Evolutionary conservation across 2,797 vertebrate species (phyloP), one percentile per base, ranked within the genome.

Genomic region (Ctenochaetus hawaiiensis): DNA sequence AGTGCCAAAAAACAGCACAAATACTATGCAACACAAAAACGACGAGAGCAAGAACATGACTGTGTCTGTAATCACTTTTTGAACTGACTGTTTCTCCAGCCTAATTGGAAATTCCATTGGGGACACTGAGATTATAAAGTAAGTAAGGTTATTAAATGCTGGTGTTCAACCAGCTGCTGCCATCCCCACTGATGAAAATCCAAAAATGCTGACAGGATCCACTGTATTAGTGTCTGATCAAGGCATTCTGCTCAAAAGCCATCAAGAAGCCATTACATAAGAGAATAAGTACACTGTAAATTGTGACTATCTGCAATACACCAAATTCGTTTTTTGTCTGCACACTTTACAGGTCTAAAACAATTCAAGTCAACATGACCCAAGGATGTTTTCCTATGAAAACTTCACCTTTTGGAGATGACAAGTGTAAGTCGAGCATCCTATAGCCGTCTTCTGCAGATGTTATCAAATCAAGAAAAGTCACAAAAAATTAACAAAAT

Each of bases 61-160:
- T 59, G 20, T 67, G 65, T 58, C 37, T 47, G 20, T 18, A 61
- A 76, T 59, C 3, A 45, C 22, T 30, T 61, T 66, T 16, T 37
- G 17, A 34, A 59, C 62, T 57, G 14, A 70, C 26, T 49, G 16
- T n/a, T 53, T 51, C n/a, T 48, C 7, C 54, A 26, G 51, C 60
- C 57, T 56, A 37, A 58, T 72, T 44, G 52, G 60, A 67, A 16
- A 84, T 72, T 78, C 48, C 54, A 30, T 6, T 3, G 10, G 71
- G 41, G 62, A 72, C 20, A 57, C 34, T 7, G 17, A 77, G 63
- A 84, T 84, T 77, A 81, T 72, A 30, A 71, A 56, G 20, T 69
- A 16, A 45, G 23, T 45, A 16, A 17, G 43, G 37, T 51, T 43
- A 65, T 77, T 70, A 66, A 49, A 66, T 67, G 44, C 22, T 71